phyloP scores from a whole-genome alignment of 2,888 invertebrate species.

The Nineta flava region DNA sequence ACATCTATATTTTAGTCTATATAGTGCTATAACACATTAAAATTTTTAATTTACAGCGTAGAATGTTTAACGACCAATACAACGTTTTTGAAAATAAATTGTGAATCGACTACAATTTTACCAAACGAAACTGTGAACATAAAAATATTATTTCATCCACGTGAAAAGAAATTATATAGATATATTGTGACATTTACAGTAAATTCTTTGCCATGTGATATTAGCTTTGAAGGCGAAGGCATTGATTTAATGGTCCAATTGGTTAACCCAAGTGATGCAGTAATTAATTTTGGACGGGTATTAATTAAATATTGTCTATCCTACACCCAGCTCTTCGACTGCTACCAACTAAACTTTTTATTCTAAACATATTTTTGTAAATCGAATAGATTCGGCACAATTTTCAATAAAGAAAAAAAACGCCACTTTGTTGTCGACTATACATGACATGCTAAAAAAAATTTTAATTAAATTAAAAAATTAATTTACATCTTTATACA shows the following conservation, averaged over 20 bases:
- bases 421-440: too few relatives aligned
- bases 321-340: neutral
- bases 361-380: too few relatives aligned
- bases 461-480: too few relatives aligned
- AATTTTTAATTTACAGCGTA: conserved; percentile 25
- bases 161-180: conserved; percentile 31
- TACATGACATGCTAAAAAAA: too few relatives aligned
- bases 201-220: conserved; percentile 33
- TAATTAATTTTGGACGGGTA: conserved; percentile 25
- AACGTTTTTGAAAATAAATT: conserved; percentile 34
- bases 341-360: too few relatives aligned
- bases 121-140: conserved; percentile 30
- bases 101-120: conserved; percentile 27
- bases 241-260: conserved; percentile 24
- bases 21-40: neutral
- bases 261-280: conserved; percentile 23
- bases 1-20: too few relatives aligned
- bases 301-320: neutral
- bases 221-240: conserved; percentile 41
- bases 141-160: conserved; percentile 38
- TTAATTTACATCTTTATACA: too few relatives aligned
- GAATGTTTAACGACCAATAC: conserved; percentile 31
- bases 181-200: conserved; percentile 35
- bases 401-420: too few relatives aligned
- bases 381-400: too few relatives aligned